Evolutionary conservation across 1,140 invertebrate species (phyloP), one percentile per base, ranked within the genome.

Genomic region (Cotesia glomerata): DNA sequence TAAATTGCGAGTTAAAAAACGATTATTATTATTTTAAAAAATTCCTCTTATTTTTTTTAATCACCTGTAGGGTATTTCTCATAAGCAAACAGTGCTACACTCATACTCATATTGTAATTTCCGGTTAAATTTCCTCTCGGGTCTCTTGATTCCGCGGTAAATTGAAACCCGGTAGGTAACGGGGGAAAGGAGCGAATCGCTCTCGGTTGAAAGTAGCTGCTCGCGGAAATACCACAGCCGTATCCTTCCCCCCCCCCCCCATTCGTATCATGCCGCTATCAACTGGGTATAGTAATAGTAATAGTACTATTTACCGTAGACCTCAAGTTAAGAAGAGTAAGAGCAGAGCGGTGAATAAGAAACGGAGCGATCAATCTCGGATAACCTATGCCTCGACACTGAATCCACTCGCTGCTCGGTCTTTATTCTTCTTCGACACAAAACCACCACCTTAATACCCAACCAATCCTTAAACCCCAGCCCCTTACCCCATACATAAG

Each of bases 341-440:
- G 54, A 65, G 34, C 58, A 72, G 75, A 77, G 67, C 76, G 71
- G 76, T 76, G 76, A 80, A 81, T 79, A 76, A 81, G 67, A 81
- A 81, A 80, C 76, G 77, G 71, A 75, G 67, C 77, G 81, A 83
- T 82, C 77, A 79, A 81, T 84, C 79, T 81, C 73, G 74, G 75
- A 83, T 82, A 83, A 83, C 75, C 77, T 72, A 68, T 72, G 69
- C 72, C 71, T 76, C 71, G 71, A 75, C 71, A 72, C 63, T 72
- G 64, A 72, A 72, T 72, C 64, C 71, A 72, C 71, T 72, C 26
- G 1, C 66, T 16, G 16, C 65, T 56, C 16, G 72, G 45, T 73
- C 66, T 65, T 69, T 73, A 69, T 69, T 73, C 59, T 69, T 69
- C 66, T 69, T 64, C 58, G 59, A 59, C 35, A 59, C 35, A 58